Base-by-base conservation (phyloP, 1,140 invertebrate species). In the Papilio machaon region DNA sequence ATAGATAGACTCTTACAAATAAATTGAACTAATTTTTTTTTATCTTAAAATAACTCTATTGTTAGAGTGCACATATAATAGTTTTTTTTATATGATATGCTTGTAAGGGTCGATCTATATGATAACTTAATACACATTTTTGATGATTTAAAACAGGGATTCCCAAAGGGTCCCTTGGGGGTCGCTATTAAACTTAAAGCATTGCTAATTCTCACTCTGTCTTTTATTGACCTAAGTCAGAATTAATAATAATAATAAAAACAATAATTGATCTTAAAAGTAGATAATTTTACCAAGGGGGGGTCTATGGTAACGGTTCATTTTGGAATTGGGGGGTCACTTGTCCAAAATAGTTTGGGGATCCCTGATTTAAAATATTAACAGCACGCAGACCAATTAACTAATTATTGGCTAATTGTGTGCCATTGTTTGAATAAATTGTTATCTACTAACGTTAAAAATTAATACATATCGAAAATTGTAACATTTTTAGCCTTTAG, bases 401-500 rank as follows among this genome's bases (percentile, higher is more conserved):
- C 79, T 84, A 82, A 81, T 73, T 80, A 88, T 90, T 91, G 90
- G 92, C 92, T 90, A 85, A 88, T 89, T 82, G 85, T 85, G 92
- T 94, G 92, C 92, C 92, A 94, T 94, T 89, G 88, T 90, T 91
- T 87, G 85, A 82, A 87, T 85, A 90, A 83, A 17, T 88, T 90
- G 88, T 90, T 92, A 89, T 90, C 84, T 88, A 87, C 86, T 88
- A 90, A 91, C 89, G 85, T 91, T 89, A 91, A 91, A 88, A 82
- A 49, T 49, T 82, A 84, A 87, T 90, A 94, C 93, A 94, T 94
- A 94, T 94, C 93, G 92, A 90, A 87, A 90, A 82, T 30, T 89
- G 89, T 92, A 91, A 93, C 89, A 84, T 88, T 88, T 43, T 91
- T 93, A 94, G 91, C 91, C 89, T 92, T 93, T 94, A 94, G 93